phyloP scores from a whole-genome alignment of 1,140 invertebrate genomes.

The Diorhabda elongata region DNA sequence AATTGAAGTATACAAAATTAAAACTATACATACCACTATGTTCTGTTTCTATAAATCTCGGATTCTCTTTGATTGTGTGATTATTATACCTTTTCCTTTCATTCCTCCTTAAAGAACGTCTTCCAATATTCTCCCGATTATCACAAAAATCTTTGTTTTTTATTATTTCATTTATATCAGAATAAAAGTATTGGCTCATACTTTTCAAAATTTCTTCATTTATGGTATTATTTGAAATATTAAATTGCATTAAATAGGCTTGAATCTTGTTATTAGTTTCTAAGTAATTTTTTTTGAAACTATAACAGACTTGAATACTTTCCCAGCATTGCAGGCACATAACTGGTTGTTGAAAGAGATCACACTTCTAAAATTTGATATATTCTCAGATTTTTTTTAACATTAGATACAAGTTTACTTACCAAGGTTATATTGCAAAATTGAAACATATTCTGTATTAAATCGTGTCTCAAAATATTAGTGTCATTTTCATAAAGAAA shows the following conservation, averaged over 20 bases:
- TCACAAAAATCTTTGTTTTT: too few species aligned
- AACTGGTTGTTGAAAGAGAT: conserved; percentile 6
- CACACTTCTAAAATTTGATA: background rate
- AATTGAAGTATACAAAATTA: too few species aligned
- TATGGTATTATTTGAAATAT: background rate
- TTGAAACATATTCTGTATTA: background rate
- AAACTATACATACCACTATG: too few species aligned
- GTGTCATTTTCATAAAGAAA: background rate
- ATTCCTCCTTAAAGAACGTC: too few species aligned
- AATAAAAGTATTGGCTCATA: background rate
- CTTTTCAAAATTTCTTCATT: conserved; percentile 5
- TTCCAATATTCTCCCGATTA: too few species aligned
- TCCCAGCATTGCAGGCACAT: conserved; percentile 8
- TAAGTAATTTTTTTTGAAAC: conserved; percentile 6
- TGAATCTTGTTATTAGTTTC: background rate
- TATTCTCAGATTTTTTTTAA: too few species aligned
- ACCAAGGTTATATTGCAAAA: background rate
- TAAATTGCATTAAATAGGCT: background rate
- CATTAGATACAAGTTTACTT: background rate
- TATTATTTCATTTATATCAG: too few species aligned
- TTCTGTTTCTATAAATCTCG: too few species aligned
- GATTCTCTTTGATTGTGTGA: too few species aligned
- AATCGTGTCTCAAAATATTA: background rate
- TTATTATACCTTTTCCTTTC: too few species aligned
- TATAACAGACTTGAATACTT: background rate